Conservation (phyloP, 1,140 invertebrate genomes). For the Littorina saxatilis region DNA sequence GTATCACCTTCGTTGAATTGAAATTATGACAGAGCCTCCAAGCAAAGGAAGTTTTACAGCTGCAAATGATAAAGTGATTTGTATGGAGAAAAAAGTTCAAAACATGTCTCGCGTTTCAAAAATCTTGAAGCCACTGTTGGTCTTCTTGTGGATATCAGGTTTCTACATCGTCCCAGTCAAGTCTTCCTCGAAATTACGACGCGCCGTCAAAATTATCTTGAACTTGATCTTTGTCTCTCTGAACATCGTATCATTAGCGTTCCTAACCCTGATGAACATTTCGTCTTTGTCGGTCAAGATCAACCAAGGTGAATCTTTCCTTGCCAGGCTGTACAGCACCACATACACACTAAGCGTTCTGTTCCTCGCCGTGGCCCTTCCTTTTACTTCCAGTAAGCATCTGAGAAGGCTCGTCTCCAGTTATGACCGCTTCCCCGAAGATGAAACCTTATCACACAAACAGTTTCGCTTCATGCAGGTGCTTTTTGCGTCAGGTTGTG, state of each 20-base stretch:
- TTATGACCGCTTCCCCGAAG: neutral
- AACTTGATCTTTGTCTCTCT: neutral
- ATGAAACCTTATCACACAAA: neutral
- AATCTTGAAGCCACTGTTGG: neutral
- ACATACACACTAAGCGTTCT: neutral
- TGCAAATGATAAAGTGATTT: too few relatives aligned
- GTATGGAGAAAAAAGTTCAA: too few relatives aligned
- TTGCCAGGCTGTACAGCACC: neutral
- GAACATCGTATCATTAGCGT: neutral
- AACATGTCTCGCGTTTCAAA: neutral
- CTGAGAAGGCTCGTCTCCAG: neutral
- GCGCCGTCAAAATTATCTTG: neutral
- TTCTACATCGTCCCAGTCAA: neutral
- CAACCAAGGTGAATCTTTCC: neutral
- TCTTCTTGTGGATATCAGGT: neutral
- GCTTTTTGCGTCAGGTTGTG: neutral
- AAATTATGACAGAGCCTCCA: too few relatives aligned
- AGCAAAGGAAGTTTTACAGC: too few relatives aligned
- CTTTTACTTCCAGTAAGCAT: neutral
- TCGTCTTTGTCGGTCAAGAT: neutral
- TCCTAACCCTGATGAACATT: neutral
- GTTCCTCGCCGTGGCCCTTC: neutral
- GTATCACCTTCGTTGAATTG: too few relatives aligned
- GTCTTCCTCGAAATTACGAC: neutral
- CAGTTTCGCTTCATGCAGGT: neutral